Evolutionary conservation across 2,113 vertebrate genomes (phyloP), one percentile per base, ranked within the genome.

Genomic region (Meles meles): DNA sequence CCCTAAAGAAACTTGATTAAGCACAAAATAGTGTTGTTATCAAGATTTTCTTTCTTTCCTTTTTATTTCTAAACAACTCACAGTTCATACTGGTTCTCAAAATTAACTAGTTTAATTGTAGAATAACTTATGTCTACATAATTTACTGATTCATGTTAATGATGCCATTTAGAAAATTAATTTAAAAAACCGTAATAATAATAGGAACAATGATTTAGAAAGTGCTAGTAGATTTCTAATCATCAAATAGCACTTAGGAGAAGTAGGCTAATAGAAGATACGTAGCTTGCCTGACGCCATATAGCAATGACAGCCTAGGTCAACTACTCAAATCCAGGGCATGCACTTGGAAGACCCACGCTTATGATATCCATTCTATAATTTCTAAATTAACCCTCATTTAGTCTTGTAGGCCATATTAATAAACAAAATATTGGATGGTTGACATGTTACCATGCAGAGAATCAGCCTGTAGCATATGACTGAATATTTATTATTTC

Each of bases 21-120:
- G 14, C 61, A 15, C 21, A 95, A 72, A 37, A 34, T 12, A 34
- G 59, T 76, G 18, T 79, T 10, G 89, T 84, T 63, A 79, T 79
- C 37, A 90, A 69, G 4, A 2, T 27, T 55, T 44, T 65, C 12
- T 97, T 42, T 31, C 27, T 17, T 6, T 20, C 11, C 21, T 7
- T 34, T 65, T 79, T 21, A 11, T 17, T 42, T 49, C 34, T 7
- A 37, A 80, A 86, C 10, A 96, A 84, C 20, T 79, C 13, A 76
- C 0, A 37, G 5, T 42, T 13, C 74, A 5, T 37, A 1, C 2
- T 69, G 1, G 2, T 29, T 91, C 55, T 88, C 71, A 57, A 74
- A 93, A 92, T 63, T 88, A 91, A 63, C 34, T 11, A 27, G 11
- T 27, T 96, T 86, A 82, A 82, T 82, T 67, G 2, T 52, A 79